Evolutionary conservation across 37 sponge, comb jelly and placozoan species (phyloP).

Genomic region (Oscarella lobularis): DNA sequence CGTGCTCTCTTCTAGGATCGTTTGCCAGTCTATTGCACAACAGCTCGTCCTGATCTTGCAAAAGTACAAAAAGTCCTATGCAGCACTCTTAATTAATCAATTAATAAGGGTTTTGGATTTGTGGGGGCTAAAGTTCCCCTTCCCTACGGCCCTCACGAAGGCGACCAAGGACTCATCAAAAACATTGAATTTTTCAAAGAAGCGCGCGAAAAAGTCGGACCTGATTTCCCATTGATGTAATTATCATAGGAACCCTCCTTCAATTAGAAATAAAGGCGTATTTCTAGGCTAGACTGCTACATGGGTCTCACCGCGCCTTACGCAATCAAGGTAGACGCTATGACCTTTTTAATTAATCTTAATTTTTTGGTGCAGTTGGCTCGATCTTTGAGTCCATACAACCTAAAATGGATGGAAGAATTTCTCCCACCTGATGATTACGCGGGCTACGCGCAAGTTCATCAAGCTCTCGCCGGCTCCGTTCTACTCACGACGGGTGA

Average conservation of each 20-base stretch:
- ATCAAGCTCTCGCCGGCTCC: constrained; percentile 17
- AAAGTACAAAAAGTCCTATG: constrained; percentile 14
- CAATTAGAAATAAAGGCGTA: too few species aligned
- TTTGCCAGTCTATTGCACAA: constrained; percentile 56
- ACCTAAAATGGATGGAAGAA: constrained; percentile 80
- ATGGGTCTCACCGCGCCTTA: constrained; percentile 70
- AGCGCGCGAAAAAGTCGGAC: constrained; percentile 58
- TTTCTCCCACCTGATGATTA: constrained; percentile 71
- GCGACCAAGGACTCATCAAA: constrained; percentile 51
- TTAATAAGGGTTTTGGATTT: constrained; percentile 46
- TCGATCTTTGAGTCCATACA: constrained; percentile 29
- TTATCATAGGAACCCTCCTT: neutral
- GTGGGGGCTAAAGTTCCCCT: constrained; percentile 80
- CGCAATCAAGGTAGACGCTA: constrained; percentile 35
- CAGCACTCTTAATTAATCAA: neutral
- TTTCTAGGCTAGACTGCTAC: constrained; percentile 77
- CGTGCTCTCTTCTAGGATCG: constrained; percentile 13
- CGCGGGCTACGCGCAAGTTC: constrained; percentile 41
- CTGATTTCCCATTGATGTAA: constrained; percentile 76
- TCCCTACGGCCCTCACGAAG: constrained; percentile 67
- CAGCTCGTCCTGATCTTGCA: constrained; percentile 47
- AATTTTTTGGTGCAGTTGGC: constrained; percentile 28
- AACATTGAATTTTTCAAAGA: constrained; percentile 50
- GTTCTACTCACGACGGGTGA: constrained; percentile 70
- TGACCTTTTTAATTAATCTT: neutral